Percentiles rank a stretch among this genome's conserved stretches.
Evolutionary conservation across 2,888 invertebrate genomes (phyloP).

Genomic region (Shargacucullia verbasci): DNA sequence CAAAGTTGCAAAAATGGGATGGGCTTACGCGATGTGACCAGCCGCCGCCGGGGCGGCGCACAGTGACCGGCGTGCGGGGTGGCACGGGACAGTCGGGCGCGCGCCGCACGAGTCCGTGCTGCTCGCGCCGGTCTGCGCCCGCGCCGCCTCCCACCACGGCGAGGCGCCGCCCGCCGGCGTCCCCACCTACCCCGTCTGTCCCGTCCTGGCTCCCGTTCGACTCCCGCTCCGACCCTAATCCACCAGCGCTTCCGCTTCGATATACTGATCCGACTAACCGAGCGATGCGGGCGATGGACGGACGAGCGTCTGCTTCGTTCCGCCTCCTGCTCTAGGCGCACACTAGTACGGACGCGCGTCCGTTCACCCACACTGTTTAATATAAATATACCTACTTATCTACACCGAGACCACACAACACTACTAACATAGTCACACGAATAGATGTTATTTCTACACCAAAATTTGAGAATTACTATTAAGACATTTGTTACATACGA

Average conservation of each 20-base stretch:
- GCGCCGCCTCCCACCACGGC: slow-evolving; percentile 83
- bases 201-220: slow-evolving; percentile 45
- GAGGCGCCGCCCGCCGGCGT: slow-evolving; percentile 81
- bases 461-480: slow-evolving; percentile 76
- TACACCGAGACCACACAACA: slow-evolving; percentile 86
- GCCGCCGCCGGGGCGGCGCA: slow-evolving; percentile 88
- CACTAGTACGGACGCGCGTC: slow-evolving; percentile 74
- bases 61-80: slow-evolving; percentile 77
- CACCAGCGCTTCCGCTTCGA: slow-evolving; percentile 84
- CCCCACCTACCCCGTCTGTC: slow-evolving; percentile 59
- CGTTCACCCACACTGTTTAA: slow-evolving; percentile 79
- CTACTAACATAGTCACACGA: slow-evolving; percentile 86
- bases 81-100: slow-evolving; percentile 83
- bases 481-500: slow-evolving; percentile 68
- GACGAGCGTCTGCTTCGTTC: slow-evolving; percentile 76
- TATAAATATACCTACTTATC: slow-evolving; percentile 68
- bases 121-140: slow-evolving; percentile 76
- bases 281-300: slow-evolving; percentile 82
- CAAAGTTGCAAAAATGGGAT: slow-evolving; percentile 90
- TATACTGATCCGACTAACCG: slow-evolving; percentile 83
- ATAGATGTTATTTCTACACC: slow-evolving; percentile 89
- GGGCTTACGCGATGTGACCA: slow-evolving; percentile 93
- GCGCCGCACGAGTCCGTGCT: slow-evolving; percentile 70
- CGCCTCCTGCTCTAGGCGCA: slow-evolving; percentile 40
- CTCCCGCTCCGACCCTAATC: slow-evolving; percentile 57